Evolutionary conservation across 1,140 invertebrate species (phyloP), one percentile per base, ranked within the genome.

Genomic region (Physella acuta): DNA sequence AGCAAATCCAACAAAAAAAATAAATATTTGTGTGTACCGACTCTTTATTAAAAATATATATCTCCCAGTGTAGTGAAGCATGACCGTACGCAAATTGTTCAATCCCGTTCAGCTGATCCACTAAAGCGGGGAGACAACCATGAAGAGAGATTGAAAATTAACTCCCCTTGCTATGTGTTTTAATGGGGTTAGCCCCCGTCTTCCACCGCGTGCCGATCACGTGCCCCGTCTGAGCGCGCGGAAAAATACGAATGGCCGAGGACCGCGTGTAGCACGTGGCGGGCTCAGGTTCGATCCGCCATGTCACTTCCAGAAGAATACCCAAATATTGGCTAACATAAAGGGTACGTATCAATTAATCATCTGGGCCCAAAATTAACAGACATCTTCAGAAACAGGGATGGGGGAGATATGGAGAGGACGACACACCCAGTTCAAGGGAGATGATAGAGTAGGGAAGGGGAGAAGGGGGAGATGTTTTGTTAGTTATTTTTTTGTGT

Each of bases 151-250:
- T 36, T 64, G 49, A 64, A 51, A 52, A 64, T 64, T 64, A 64
- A 64, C 62, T 64, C 62, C 62, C 30, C 49, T 51, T 52, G 62
- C 62, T 64, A 44, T 64, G 62, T 64, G 62, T 64, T 64, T 64
- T 64, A 64, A 64, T 64, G 62, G 62, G 62, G 52, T 64, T 51
- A 64, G 62, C 62, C 31, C 36, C 62, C 62, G 39, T 49, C 44
- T 44, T 30, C 30, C 24, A 30, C 17, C 62, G 30, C 62, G 39
- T 53, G 62, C 62, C 51, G 62, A 36, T 33, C 62, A 64, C 62
- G 62, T 64, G 62, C n/a, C 62, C 24, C 17, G 39, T 52, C 39
- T 8, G 62, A 51, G 30, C 51, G 51, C 39, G 31, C 62, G 36
- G 59, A 61, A 31, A 61, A 61, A 37, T 61, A 61, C 37, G 36